Base-by-base conservation (phyloP, 2,888 invertebrate genomes). In the Lasioglossum figueresi region DNA sequence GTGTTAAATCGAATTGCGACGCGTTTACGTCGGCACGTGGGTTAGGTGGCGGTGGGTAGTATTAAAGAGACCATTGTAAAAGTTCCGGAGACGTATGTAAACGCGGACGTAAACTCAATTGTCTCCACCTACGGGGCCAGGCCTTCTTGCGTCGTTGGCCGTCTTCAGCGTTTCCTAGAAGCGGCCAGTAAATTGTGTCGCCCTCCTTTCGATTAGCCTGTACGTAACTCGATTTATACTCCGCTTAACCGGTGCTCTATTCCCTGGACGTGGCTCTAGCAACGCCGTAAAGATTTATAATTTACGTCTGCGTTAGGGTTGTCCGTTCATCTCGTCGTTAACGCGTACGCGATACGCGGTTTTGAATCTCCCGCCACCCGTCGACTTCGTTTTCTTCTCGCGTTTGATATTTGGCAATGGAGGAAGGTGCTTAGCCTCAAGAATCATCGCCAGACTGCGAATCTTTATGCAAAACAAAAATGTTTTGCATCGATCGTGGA, bases 201-300 rank as follows among this genome's bases (percentile, higher is more conserved):
- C 48, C 88, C 88, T 87, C 88, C 72, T 88, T 89, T 88, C 88
- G 87, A 87, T 87, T 85, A 88, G 79, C 79, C 78, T 79, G 74
- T 77, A 52, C 52, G 10, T 52, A 85, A 80, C 87, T 80, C 88
- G 81, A 80, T 85, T 89, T 88, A 80, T 74, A 73, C 77, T 45
- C 16, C 37, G 63, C 56, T 34, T 77, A 27, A 63, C 77, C 70
- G 63, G 72, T 34, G n/a, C 70, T 59, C 56, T 72, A 43, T 37
- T 45, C 14, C 43, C 56, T 10, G 10, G 52, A 48, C 52, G 34
- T 63, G 72, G 66, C 56, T 83, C 75, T 45, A 83, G 48, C 72
- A 34, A 45, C 19, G 10, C 63, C 6, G n/a, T 59, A 76, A 79
- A 84, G 31, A 63, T 79, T n/a, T 31, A 72, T 76, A 76, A 82